Evolutionary conservation across 2,888 invertebrate species (phyloP).

Genomic region (Osedax frankpressi): DNA sequence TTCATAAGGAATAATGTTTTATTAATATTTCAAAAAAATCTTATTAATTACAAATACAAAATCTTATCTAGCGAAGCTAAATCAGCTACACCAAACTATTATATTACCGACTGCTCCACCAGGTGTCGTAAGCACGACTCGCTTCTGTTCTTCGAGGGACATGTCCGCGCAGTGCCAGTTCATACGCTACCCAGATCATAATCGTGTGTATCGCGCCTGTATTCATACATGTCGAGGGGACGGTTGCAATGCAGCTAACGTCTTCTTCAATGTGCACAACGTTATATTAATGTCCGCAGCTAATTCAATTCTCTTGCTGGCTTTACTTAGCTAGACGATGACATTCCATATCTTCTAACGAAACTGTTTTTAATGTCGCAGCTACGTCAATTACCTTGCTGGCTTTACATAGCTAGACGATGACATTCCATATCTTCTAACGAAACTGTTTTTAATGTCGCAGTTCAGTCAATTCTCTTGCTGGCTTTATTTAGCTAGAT

Average conservation of each 20-base stretch:
- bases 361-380: no score
- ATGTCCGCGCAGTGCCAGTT: slow-evolving; percentile 46
- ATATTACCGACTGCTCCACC: slow-evolving; percentile 21
- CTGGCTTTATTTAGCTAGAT: no score
- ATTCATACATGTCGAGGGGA: slow-evolving; percentile 41
- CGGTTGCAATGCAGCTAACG: slow-evolving; percentile 35
- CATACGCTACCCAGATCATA: slow-evolving; percentile 44
- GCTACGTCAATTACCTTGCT: not conserved
- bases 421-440: no score
- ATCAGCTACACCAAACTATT: not conserved
- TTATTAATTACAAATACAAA: slow-evolving; percentile 1
- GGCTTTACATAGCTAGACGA: no score
- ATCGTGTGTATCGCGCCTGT: slow-evolving; percentile 45
- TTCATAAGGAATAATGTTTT: not conserved
- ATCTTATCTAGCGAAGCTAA: no score
- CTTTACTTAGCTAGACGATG: no score
- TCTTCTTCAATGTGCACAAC: not conserved
- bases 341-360: no score
- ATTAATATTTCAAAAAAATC: not conserved
- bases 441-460: not conserved
- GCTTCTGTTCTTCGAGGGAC: slow-evolving; percentile 46
- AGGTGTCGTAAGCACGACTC: slow-evolving; percentile 46
- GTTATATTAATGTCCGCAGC: not conserved
- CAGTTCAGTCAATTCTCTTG: not conserved
- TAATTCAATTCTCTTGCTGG: not conserved